phyloP scores from a whole-genome alignment of 2,888 invertebrate genomes.

The Allacma fusca region DNA sequence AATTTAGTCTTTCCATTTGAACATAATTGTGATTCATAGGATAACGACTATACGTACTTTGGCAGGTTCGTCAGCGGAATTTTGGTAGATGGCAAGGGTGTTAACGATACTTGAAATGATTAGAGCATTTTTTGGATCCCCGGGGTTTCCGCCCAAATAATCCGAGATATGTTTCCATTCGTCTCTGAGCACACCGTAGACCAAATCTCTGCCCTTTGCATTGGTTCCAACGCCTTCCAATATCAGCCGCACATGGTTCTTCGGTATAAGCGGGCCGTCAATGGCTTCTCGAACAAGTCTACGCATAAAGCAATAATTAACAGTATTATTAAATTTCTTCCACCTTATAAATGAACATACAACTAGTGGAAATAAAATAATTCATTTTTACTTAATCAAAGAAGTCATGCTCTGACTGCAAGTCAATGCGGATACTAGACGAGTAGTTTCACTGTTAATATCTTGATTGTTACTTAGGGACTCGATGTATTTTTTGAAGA shows the following conservation, averaged over 20 bases:
- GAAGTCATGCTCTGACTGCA: slow-evolving; percentile 22
- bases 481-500: background rate
- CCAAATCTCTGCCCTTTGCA: background rate
- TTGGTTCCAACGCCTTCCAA: background rate
- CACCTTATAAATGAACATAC: too few species aligned
- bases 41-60: too few species aligned
- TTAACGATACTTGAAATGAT: background rate
- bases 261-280: background rate
- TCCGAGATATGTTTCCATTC: background rate
- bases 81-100: background rate
- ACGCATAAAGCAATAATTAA: too few species aligned
- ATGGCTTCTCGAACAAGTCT: background rate
- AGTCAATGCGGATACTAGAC: slow-evolving; percentile 21
- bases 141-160: background rate
- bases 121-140: background rate
- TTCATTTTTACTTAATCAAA: too few species aligned
- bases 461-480: background rate
- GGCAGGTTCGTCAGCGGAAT: background rate
- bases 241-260: background rate
- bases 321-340: background rate
- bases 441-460: slow-evolving; percentile 6
- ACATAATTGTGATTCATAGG: too few species aligned
- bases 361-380: too few species aligned
- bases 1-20: background rate
- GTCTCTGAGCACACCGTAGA: background rate